Percentiles rank a stretch among this genome's conserved stretches.
phyloP scores from a whole-genome alignment of 2,797 vertebrate species.

The Eupleurogrammus muticus region DNA sequence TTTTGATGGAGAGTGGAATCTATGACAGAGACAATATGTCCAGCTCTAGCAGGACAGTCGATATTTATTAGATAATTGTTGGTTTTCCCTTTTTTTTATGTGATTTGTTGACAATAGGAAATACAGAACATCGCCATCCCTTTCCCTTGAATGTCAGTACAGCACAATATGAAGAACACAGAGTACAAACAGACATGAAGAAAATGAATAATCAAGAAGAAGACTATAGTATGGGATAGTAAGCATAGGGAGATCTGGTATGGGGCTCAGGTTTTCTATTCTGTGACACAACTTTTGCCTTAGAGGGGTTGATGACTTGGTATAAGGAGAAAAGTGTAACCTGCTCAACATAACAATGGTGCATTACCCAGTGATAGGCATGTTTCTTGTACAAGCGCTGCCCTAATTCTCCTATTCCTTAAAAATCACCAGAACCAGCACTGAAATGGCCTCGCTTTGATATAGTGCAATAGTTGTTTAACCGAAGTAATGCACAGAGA shows the following conservation, averaged over 20 bases:
- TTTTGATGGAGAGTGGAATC: not conserved
- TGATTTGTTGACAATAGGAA: constrained; percentile 32
- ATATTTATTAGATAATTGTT: not conserved
- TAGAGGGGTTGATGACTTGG: constrained; percentile 11
- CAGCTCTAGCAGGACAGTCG: not conserved
- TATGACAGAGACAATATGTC: not conserved
- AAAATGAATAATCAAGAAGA: constrained; percentile 52
- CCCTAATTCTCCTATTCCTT: constrained; percentile 37
- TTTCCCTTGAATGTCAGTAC: constrained; percentile 34
- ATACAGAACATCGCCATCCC: constrained; percentile 21
- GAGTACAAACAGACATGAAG: constrained; percentile 49
- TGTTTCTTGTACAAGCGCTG: constrained; percentile 31
- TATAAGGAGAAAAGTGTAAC: constrained; percentile 30
- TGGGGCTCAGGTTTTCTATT: constrained; percentile 72
- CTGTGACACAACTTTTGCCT: constrained; percentile 48
- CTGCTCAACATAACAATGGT: constrained; percentile 25
- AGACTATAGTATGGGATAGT: constrained; percentile 58
- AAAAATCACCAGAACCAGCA: constrained; percentile 50
- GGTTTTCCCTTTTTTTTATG: constrained; percentile 8
- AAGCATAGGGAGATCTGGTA: constrained; percentile 65
- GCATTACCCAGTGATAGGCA: constrained; percentile 40
- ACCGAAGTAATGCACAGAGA: constrained; percentile 63
- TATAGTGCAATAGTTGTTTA: constrained; percentile 18
- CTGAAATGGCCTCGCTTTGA: constrained; percentile 43
- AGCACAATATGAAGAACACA: constrained; percentile 34